Conservation (phyloP, 1,140 invertebrate genomes). For the Magallana angulata region DNA sequence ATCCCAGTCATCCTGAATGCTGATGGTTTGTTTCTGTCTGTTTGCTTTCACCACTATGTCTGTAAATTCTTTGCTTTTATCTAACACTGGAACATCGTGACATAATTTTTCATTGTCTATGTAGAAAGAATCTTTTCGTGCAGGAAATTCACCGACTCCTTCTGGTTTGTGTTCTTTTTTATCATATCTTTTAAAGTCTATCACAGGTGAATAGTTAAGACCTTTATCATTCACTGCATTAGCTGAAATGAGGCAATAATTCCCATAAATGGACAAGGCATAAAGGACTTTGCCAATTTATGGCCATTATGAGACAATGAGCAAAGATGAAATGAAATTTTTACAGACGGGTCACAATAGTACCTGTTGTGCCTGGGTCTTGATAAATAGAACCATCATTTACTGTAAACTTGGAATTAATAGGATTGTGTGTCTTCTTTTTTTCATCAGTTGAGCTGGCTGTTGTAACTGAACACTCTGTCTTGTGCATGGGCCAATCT, state of each 20-base stretch:
- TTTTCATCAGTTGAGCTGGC: neutral
- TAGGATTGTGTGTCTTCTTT: neutral
- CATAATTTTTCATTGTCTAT: slow-evolving; percentile 56
- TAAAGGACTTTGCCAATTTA: too few species aligned
- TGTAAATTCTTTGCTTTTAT: slow-evolving; percentile 50
- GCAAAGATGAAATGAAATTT: too few species aligned
- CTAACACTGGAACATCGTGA: slow-evolving; percentile 61
- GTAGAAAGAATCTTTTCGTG: slow-evolving; percentile 51
- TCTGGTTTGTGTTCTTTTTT: neutral
- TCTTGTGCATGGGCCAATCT: slow-evolving; percentile 69
- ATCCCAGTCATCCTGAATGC: slow-evolving; percentile 65
- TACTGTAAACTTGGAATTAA: slow-evolving; percentile 25
- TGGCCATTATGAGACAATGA: too few species aligned
- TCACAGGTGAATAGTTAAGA: neutral
- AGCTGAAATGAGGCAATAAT: slow-evolving; percentile 24
- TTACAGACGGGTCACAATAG: too few species aligned
- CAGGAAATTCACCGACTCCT: neutral
- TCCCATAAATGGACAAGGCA: too few species aligned
- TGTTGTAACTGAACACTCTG: slow-evolving; percentile 46
- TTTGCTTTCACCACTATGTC: slow-evolving; percentile 68
- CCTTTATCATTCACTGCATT: slow-evolving; percentile 25
- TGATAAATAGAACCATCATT: slow-evolving; percentile 62
- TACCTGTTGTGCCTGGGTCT: slow-evolving; percentile 4
- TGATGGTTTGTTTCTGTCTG: slow-evolving; percentile 67
- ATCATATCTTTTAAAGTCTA: slow-evolving; percentile 11